Evolutionary conservation across 2,797 vertebrate species (phyloP), one percentile per base, ranked within the genome.

Genomic region (Danio tinwini): DNA sequence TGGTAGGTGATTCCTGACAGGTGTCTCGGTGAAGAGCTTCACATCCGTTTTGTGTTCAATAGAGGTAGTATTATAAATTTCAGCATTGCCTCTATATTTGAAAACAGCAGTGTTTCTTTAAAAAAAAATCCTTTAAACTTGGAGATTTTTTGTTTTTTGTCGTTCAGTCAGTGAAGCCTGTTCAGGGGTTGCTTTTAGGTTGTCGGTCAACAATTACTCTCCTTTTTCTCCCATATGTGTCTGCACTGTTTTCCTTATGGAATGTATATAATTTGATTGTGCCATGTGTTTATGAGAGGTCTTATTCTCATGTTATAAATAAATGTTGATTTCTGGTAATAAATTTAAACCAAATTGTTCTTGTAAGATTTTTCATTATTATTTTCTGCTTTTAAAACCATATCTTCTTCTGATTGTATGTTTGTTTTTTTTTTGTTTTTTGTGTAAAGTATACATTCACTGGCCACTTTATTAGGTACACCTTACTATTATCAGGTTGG

Each of bases 241-340:
- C 91, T 94, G 92, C 93, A 92, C 91, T 91, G 89, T 93, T 91
- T 63, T 90, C 90, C 87, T 90, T 90, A 87, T 93, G 90, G 93
- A 94, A 92, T 96, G 94, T 97, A 96, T 91, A 96, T 95, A 96
- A 93, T 88, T 91, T 92, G 91, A 94, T 92, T 91, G 95, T 97
- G 95, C 95, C 94, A 95, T 96, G 95, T 96, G 94, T 93, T 94
- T 94, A 95, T 94, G 90, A 88, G 93, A 91, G 90, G 91, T 93
- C 92, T 93, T 93, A 94, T 95, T 95, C 89, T 89, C 89, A 85
- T 90, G 78, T 78, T 82, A 89, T 91, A 91, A 81, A 87, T 92
- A 89, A 90, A 92, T 93, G 92, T 92, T 92, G 84, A 88, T 88
- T 94, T 93, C 91, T 94, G 94, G 94, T 92, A 96, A 96, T 97